A percentile compares a stretch with the other conserved stretches of the same genome.
Evolutionary conservation across 2,888 invertebrate genomes (phyloP).

Genomic region (Crematogaster levior): DNA sequence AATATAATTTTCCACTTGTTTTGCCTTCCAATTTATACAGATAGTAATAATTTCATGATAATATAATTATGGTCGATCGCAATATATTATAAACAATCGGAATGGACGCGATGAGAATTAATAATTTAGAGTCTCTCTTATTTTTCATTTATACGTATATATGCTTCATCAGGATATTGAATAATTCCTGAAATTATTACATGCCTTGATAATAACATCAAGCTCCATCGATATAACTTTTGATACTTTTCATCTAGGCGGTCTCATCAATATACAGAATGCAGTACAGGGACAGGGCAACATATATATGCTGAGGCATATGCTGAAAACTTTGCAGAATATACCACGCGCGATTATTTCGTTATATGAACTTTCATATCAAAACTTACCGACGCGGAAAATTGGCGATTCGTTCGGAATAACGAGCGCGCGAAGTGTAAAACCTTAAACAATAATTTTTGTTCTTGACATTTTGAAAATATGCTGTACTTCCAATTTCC

Average conservation of each 20-base stretch:
- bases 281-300: background rate
- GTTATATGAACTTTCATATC: slow-evolving; percentile 17
- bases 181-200: slow-evolving; percentile 14
- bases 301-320: background rate
- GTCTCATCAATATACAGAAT: background rate
- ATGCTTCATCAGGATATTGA: background rate
- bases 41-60: slow-evolving; percentile 28
- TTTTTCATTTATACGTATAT: background rate
- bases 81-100: background rate
- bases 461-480: slow-evolving; percentile 4
- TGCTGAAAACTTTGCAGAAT: slow-evolving; percentile 19
- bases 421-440: background rate
- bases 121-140: slow-evolving; percentile 1
- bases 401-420: background rate
- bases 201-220: background rate
- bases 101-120: background rate
- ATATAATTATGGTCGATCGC: slow-evolving; percentile 5
- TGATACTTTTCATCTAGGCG: background rate
- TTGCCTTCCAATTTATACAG: slow-evolving; percentile 21
- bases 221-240: background rate
- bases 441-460: slow-evolving; percentile 16
- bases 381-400: slow-evolving; percentile 20
- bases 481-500: background rate
- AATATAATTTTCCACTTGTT: slow-evolving; percentile 46
- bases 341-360: slow-evolving; percentile 9